Conservation (phyloP, 2,797 vertebrate genomes). For the Coendou prehensilis region DNA sequence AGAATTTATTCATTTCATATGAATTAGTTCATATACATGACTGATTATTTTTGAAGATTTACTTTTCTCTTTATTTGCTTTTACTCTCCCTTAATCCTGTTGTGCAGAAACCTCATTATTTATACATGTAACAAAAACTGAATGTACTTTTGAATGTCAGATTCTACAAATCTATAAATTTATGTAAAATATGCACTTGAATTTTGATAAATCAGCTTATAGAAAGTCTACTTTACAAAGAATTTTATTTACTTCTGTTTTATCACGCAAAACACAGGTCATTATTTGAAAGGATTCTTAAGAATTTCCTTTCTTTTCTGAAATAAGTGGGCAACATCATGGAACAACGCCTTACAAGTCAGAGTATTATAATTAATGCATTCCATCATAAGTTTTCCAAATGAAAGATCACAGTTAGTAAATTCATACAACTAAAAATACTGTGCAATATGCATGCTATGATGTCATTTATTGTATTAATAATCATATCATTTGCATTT, state of each 20-base stretch:
- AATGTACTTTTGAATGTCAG: neutral
- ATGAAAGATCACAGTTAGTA: conserved; percentile 28
- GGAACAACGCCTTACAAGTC: neutral
- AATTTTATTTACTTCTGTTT: conserved; percentile 16
- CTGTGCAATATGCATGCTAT: neutral
- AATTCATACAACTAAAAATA: conserved; percentile 1
- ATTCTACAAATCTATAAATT: neutral
- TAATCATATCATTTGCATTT: conserved; percentile 2
- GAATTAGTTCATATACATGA: neutral
- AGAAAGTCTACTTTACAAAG: neutral
- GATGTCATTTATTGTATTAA: conserved; percentile 16
- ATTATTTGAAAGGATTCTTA: neutral
- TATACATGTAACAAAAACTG: neutral
- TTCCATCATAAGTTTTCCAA: conserved; percentile 53
- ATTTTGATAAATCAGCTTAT: conserved; percentile 40
- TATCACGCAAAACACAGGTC: neutral
- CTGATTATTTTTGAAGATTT: neutral
- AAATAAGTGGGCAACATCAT: conserved; percentile 9
- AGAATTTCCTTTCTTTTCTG: neutral
- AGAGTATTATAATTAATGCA: conserved; percentile 33
- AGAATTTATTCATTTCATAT: neutral
- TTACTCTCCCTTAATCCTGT: neutral
- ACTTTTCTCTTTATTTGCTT: neutral
- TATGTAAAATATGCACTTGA: neutral
- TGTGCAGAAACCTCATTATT: neutral